These are phyloP conservation scores for Nemotelus nigrinus DNA, from an alignment of 2,888 invertebrate genomes.

Conservation along the genomic window DNA sequence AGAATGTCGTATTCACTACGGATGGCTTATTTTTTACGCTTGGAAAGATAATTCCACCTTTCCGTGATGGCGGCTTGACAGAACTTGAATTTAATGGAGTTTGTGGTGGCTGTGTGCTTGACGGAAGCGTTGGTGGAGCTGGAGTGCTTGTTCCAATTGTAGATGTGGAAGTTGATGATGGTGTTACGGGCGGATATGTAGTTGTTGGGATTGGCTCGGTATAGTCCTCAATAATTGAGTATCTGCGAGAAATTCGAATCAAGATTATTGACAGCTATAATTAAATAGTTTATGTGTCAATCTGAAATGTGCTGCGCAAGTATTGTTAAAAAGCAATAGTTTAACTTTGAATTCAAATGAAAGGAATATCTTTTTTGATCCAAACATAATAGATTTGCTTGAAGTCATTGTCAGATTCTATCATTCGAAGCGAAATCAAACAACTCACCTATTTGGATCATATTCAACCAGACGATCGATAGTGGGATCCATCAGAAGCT, in stretches of 20 bases:
- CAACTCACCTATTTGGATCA: conserved; percentile 74
- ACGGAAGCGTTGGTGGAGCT: conserved; percentile 54
- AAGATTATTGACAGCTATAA: neutral
- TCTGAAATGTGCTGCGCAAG: neutral
- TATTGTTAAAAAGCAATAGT: too few species aligned
- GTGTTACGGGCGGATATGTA: conserved; percentile 56
- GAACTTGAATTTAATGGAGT: conserved; percentile 55
- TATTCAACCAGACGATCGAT: conserved; percentile 83
- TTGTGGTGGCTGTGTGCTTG: conserved; percentile 53
- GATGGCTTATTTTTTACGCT: conserved; percentile 91
- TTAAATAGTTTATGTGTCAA: neutral
- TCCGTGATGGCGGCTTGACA: conserved; percentile 68
- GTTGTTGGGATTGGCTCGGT: conserved; percentile 62
- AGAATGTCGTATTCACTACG: conserved; percentile 83
- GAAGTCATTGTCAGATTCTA: too few species aligned
- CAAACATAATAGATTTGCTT: too few species aligned
- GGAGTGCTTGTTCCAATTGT: conserved; percentile 53
- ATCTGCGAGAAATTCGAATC: conserved; percentile 53
- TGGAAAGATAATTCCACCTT: conserved; percentile 88
- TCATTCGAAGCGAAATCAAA: too few species aligned
- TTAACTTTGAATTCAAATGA: too few species aligned
- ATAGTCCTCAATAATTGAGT: conserved; percentile 62
- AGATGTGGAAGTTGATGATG: conserved; percentile 53
- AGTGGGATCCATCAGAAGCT: conserved; percentile 78
- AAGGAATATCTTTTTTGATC: too few species aligned